Evolutionary conservation across 2,888 invertebrate genomes (phyloP), one percentile per base, ranked within the genome.

Genomic region (Coronaproctus castanopsis): DNA sequence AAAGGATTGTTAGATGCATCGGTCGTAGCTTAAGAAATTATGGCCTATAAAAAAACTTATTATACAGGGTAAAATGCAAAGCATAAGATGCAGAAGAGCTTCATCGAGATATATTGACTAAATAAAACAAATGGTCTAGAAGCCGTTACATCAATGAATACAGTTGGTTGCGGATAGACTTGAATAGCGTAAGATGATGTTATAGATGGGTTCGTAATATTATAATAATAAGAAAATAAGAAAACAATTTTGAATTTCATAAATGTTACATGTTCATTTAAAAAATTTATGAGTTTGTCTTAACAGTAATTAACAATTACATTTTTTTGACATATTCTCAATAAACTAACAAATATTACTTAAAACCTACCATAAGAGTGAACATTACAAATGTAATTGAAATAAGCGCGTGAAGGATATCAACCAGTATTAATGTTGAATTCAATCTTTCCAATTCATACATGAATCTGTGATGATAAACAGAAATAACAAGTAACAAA

Each of bases 381-480:
- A 53, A 56, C 50, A 58, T 24, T 3, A 55, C 61, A 24, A 61
- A 61, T 23, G 61, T 55, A 3, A 61, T 48, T 20, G 61, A 61
- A 52, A 55, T 61, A 19, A 61, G 53, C 1, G 58, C 61, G 55
- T 58, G 61, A 18, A 61, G 8, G 21, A 58, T 55, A 56, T 61
- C 61, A 20, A 53, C 55, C 21, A 61, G 49, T 52, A 61, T 61
- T 52, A 61, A 52, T 5, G 55, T 52, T 52, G 55, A 19, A 48
- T 55, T 55, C 24, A 59, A 52, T 5, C 36, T 20, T 50, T 59
- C 59, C 21, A 59, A 55, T 50, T 55, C 55, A 3, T 20, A 50
- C 18, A 55, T 51, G 14, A 59, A 49, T 22, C 59, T 59, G 24
- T 22, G 23, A 52, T 14, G 10, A 21, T 18, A 21, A 21, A n/a